Evolutionary conservation across 2,113 vertebrate species (phyloP), one percentile per base, ranked within the genome.

Genomic region (Litocranius walleri): DNA sequence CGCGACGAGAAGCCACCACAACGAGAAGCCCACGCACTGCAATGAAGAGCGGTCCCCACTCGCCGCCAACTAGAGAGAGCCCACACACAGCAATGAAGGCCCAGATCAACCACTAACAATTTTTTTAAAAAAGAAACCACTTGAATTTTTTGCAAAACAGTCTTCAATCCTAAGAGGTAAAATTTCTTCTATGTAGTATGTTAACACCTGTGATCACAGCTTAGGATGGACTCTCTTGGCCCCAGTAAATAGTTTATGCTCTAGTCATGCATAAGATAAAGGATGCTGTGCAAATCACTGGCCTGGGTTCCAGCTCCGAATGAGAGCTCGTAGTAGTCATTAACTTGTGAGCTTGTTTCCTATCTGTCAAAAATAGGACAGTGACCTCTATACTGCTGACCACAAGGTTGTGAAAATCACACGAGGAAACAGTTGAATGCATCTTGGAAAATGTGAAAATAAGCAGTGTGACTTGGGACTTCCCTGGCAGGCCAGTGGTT

Each of bases 231-330:
- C 6, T 33, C 33, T 84, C 25, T 27, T 1, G 16, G 30, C 16
- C 89, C 78, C 48, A 54, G 36, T 86, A 62, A 92, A 92, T 50
- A 57, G 64, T 94, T 91, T 59, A 93, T 45, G n/a, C 48, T 57
- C 33, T 71, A 48, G 27, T 33, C 62, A 45, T 7, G 52, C 16
- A 1, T 67, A 61, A 71, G 54, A 33, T 64, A 52, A 50, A 43
- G 33, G 64, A 67, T 2, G 30, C 50, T 45, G 16, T 36, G 74
- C 57, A 81, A 81, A 81, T 81, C 77, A 13, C 3, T 52, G 89
- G 67, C 71, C 40, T 43, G 54, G 21, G 21, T 45, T 81, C 96
- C 84, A 33, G 59, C 67, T 64, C 57, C 40, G 56, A 78, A 61
- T 23, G 50, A 56, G 48, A 86, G 54, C 94, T 56, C 0, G 0